A percentile compares a stretch with the other conserved stretches of the same genome.
Evolutionary conservation across 2,113 vertebrate genomes (phyloP).

Genomic region (Ammodytes dubius): DNA sequence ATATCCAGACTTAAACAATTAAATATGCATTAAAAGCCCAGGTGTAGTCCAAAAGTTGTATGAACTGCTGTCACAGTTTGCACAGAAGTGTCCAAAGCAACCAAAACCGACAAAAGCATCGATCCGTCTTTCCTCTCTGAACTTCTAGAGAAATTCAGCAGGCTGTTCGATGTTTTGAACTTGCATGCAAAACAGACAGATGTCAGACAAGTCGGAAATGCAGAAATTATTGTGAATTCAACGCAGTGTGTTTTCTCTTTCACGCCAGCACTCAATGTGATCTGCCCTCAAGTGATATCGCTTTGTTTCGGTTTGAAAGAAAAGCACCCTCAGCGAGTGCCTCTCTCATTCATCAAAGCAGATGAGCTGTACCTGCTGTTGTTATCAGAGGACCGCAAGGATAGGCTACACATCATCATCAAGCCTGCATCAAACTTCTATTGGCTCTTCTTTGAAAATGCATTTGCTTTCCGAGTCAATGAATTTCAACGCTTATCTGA

Average conservation of each 20-base stretch:
- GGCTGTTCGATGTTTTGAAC: slow-evolving; percentile 47
- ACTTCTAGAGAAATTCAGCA: slow-evolving; percentile 64
- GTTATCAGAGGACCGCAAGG: slow-evolving; percentile 48
- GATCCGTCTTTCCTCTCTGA: slow-evolving; percentile 10
- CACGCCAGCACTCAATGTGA: slow-evolving; percentile 24
- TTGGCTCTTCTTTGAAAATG: slow-evolving; percentile 3
- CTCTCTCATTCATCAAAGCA: slow-evolving; percentile 54
- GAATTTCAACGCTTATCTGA: slow-evolving; percentile 6
- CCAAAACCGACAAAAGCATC: neutral
- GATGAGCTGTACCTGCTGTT: slow-evolving; percentile 60
- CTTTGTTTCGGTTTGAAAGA: slow-evolving; percentile 68
- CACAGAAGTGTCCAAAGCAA: neutral
- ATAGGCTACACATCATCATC: slow-evolving; percentile 19
- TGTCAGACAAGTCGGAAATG: slow-evolving; percentile 38
- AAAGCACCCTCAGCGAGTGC: slow-evolving; percentile 54
- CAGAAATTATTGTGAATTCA: slow-evolving; percentile 40
- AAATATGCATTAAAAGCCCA: neutral
- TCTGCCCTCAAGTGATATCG: neutral
- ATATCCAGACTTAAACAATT: neutral
- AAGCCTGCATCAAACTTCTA: neutral
- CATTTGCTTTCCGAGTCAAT: slow-evolving; percentile 6
- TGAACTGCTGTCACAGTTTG: neutral
- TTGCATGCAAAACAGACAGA: slow-evolving; percentile 51
- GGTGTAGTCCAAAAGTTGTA: no score
- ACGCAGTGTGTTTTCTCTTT: slow-evolving; percentile 28